These are phyloP conservation scores for Leptestheria dahalacensis DNA, from an alignment of 1,140 invertebrate species.

Conservation along the genomic window DNA sequence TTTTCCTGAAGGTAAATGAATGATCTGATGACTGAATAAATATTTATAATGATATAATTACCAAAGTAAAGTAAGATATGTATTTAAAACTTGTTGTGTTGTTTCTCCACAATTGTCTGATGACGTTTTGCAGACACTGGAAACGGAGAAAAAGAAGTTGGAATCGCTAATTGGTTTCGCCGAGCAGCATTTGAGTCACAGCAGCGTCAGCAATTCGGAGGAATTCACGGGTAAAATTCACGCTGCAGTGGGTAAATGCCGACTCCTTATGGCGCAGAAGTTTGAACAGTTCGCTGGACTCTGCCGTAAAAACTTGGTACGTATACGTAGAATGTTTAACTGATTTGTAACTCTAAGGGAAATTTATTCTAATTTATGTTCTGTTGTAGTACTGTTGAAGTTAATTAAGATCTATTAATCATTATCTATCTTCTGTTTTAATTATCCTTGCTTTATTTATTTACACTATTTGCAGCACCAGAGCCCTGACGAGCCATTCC, in stretches of 20 bases:
- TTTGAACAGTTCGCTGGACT: constrained; percentile 86
- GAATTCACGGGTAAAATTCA: constrained; percentile 66
- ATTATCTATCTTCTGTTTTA: constrained; percentile 1
- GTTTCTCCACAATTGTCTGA: too few relatives aligned
- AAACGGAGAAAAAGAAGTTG: constrained; percentile 50
- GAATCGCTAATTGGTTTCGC: constrained; percentile 45
- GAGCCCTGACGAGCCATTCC: constrained; percentile 58
- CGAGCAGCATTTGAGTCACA: constrained; percentile 45
- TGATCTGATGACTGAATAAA: background rate
- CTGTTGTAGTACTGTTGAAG: too few relatives aligned
- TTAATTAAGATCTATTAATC: too few relatives aligned
- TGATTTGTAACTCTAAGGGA: too few relatives aligned
- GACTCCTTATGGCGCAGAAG: constrained; percentile 74
- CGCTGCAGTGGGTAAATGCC: constrained; percentile 77
- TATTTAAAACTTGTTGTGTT: too few relatives aligned
- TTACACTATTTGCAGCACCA: constrained; percentile 36
- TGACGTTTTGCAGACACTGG: too few relatives aligned
- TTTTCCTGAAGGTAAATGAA: background rate
- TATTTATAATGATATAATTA: too few relatives aligned
- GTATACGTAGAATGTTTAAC: constrained; percentile 23
- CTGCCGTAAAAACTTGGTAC: constrained; percentile 64
- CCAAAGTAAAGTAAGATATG: too few relatives aligned
- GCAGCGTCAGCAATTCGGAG: constrained; percentile 42
- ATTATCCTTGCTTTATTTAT: constrained; percentile 9
- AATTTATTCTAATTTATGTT: too few relatives aligned